Evolutionary conservation across 2,888 invertebrate species (phyloP).

Genomic region (Andrena bicolor): DNA sequence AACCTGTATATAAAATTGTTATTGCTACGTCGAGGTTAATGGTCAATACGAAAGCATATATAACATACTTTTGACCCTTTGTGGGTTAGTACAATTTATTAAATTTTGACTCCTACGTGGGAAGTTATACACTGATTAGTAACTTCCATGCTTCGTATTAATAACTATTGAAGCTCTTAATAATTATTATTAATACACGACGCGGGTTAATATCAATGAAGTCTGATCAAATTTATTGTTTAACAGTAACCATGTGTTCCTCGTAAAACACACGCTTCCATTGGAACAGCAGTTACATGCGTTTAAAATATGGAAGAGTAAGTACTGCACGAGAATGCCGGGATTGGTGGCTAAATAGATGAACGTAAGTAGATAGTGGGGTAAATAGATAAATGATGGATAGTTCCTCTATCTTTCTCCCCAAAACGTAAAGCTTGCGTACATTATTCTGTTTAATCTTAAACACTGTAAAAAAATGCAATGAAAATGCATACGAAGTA

Average conservation of each 20-base stretch:
- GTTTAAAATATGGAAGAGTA: too few species aligned
- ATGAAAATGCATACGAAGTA: too few species aligned
- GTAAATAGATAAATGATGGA: not conserved
- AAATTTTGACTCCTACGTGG: too few species aligned
- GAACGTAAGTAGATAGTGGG: not conserved
- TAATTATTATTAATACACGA: not conserved
- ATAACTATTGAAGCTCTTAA: too few species aligned
- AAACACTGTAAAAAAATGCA: too few species aligned
- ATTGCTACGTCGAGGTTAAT: not conserved
- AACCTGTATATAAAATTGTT: not conserved
- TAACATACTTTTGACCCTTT: too few species aligned
- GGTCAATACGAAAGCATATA: too few species aligned
- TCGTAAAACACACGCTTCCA: not conserved
- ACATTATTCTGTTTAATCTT: too few species aligned
- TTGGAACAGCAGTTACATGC: not conserved
- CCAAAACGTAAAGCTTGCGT: too few species aligned
- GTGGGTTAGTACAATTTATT: too few species aligned
- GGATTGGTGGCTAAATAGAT: conserved; percentile 9
- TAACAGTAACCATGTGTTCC: not conserved
- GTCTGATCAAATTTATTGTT: not conserved
- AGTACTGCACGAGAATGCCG: not conserved
- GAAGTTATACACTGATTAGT: too few species aligned
- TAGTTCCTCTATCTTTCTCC: not conserved
- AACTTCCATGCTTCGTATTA: too few species aligned
- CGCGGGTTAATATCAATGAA: not conserved